Evolutionary conservation across 2,888 invertebrate genomes (phyloP).

Genomic region (Allophyes oxyacanthae): DNA sequence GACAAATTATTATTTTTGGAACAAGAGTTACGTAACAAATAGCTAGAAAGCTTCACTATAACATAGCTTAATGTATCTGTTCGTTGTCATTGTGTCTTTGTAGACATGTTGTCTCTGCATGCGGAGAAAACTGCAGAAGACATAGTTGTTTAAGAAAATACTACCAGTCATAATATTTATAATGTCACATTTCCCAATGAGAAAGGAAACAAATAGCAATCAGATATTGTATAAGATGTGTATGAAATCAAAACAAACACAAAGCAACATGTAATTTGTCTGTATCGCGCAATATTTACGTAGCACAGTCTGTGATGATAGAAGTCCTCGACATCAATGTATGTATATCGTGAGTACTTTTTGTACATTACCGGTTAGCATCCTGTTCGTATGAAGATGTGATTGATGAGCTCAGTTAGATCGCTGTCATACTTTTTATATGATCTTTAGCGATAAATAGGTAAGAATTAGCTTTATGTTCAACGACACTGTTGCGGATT

Average conservation of each 20-base stretch:
- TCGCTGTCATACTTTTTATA: slow-evolving; percentile 40
- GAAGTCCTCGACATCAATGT: slow-evolving; percentile 40
- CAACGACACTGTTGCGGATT: slow-evolving; percentile 4
- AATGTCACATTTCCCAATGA: slow-evolving; percentile 19
- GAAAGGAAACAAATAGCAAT: slow-evolving; percentile 24
- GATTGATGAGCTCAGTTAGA: slow-evolving; percentile 40
- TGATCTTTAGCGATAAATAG: slow-evolving; percentile 11
- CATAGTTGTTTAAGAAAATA: too few relatives aligned
- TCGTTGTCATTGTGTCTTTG: too few relatives aligned
- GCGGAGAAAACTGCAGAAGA: neutral
- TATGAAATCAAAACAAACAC: slow-evolving; percentile 42
- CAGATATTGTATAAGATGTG: slow-evolving; percentile 7
- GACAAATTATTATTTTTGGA: slow-evolving; percentile 27
- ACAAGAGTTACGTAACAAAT: slow-evolving; percentile 5
- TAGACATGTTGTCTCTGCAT: too few relatives aligned
- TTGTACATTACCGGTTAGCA: slow-evolving; percentile 46
- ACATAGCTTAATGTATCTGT: slow-evolving; percentile 11
- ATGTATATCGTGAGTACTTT: slow-evolving; percentile 35
- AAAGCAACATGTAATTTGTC: slow-evolving; percentile 10
- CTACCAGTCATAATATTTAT: neutral
- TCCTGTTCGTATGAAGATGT: slow-evolving; percentile 29
- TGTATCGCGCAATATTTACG: slow-evolving; percentile 37
- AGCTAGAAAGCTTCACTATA: slow-evolving; percentile 14
- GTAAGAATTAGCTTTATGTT: slow-evolving; percentile 21
- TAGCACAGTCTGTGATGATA: slow-evolving; percentile 23